Evolutionary conservation across 1,140 invertebrate species (phyloP), one percentile per base, ranked within the genome.

Genomic region (Pogonus chalceus): DNA sequence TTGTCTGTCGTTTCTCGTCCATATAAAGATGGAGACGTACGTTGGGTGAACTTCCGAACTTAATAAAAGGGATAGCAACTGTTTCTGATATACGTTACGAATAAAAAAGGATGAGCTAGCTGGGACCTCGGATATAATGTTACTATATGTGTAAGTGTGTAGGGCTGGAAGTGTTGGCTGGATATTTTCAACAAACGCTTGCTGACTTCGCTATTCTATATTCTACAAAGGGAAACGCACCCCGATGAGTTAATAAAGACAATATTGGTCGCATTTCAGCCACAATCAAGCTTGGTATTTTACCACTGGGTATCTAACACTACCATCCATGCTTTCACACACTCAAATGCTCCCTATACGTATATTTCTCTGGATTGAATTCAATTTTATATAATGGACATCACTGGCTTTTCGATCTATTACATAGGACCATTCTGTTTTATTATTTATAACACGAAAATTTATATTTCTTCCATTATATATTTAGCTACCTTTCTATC

Each of bases 251-350:
- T 43, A 43, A 43, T 43, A 43, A 43, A 43, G 37, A 43, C 37
- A 43, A 43, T 43, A 43, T 43, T 43, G 37, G 37, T 18, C 37
- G 18, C 37, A 43, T 43, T 43, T 43, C 37, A 12, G 37, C 37
- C 37, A 43, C 37, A 43, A 43, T 43, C 37, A 43, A 16, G 37
- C 9, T 16, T 4, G 7, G 3, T 10, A 16, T 43, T 10, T 7
- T 43, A 4, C 37, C 7, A 4, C 4, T 4, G 7, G 37, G 9
- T 4, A 43, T 43, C 7, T 43, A 43, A 9, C 18, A 43, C 37
- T n/a, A n/a, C n/a, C n/a, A n/a, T n/a, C n/a, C n/a, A n/a, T n/a
- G n/a, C n/a, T n/a, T n/a, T n/a, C n/a, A n/a, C n/a, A n/a, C n/a
- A n/a, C n/a, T n/a, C n/a, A n/a, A n/a, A n/a, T n/a, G n/a, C n/a